Percentiles rank a stretch among this genome's conserved stretches.
These are phyloP conservation scores for Orchestes rusci DNA, from an alignment of 2,888 invertebrate genomes.

Conservation along the genomic window DNA sequence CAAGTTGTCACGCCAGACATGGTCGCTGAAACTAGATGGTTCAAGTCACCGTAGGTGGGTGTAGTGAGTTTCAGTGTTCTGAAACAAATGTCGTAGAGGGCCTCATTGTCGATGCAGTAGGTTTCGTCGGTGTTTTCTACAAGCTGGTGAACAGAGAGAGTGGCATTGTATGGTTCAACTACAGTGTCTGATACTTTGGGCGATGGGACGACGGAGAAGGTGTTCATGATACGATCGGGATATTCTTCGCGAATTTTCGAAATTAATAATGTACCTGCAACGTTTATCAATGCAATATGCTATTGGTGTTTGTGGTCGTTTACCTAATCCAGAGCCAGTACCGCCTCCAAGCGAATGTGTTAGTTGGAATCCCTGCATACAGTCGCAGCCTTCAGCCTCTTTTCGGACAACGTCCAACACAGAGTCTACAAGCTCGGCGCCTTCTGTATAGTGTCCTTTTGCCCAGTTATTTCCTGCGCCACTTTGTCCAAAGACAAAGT, in stretches of 20 bases:
- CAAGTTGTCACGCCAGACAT: conserved; percentile 90
- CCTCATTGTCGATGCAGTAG: conserved; percentile 89
- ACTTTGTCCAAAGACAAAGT: conserved; percentile 87
- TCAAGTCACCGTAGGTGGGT: conserved; percentile 91
- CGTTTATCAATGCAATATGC: too few relatives aligned
- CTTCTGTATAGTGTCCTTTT: conserved; percentile 90
- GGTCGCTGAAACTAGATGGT: conserved; percentile 75
- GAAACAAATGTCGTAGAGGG: conserved; percentile 87
- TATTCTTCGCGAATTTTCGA: conserved; percentile 97
- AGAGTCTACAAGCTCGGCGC: conserved; percentile 79
- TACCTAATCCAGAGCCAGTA: conserved; percentile 96
- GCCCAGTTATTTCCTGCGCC: conserved; percentile 85
- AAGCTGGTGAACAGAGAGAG: conserved; percentile 80
- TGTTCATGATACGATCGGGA: conserved; percentile 97
- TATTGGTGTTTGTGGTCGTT: too few relatives aligned
- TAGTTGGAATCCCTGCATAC: conserved; percentile 87
- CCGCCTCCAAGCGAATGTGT: conserved; percentile 94
- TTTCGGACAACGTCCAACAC: conserved; percentile 77
- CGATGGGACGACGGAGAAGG: conserved; percentile 86
- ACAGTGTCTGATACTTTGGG: conserved; percentile 87
- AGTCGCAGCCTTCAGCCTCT: conserved; percentile 86
- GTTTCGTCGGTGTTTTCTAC: conserved; percentile 89
- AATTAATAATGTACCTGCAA: conserved; percentile 85
- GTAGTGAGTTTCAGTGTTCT: conserved; percentile 79
- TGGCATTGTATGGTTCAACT: conserved; percentile 87